These are phyloP conservation scores for Amphiduros pacificus DNA, from an alignment of 2,888 invertebrate species.

Conservation along the genomic window DNA sequence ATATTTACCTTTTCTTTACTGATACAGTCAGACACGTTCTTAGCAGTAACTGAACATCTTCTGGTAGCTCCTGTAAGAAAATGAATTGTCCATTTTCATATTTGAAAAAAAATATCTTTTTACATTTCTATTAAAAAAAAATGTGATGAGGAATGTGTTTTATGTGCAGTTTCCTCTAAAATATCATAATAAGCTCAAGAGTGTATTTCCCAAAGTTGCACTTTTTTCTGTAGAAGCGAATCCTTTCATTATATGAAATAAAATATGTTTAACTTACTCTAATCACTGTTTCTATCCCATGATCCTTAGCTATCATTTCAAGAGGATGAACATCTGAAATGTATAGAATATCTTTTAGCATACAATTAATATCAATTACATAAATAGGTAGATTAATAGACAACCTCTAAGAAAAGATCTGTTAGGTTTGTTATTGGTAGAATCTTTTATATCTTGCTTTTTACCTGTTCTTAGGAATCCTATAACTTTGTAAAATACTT, in stretches of 20 bases:
- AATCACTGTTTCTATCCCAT: constrained; percentile 19
- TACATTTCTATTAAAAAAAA: too few relatives aligned
- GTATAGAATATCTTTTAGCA: background rate
- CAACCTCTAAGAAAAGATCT: too few relatives aligned
- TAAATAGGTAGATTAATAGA: background rate
- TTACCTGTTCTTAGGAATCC: constrained; percentile 30
- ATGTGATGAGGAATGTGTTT: too few relatives aligned
- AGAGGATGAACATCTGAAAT: constrained; percentile 40
- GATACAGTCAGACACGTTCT: constrained; percentile 39
- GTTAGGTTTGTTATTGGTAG: too few relatives aligned
- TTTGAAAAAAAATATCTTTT: too few relatives aligned
- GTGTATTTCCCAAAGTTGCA: too few relatives aligned
- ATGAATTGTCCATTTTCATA: background rate
- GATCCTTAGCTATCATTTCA: constrained; percentile 39
- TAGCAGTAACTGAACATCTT: constrained; percentile 34
- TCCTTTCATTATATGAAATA: too few relatives aligned
- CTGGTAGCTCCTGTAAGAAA: constrained; percentile 31
- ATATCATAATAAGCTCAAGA: too few relatives aligned
- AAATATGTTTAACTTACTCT: constrained; percentile 7
- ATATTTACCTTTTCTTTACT: constrained; percentile 36
- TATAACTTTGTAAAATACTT: constrained; percentile 41
- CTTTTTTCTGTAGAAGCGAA: too few relatives aligned
- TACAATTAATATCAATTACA: background rate
- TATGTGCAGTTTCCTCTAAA: too few relatives aligned
- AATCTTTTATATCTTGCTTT: constrained; percentile 26